Evolutionary conservation across 2,797 vertebrate genomes (phyloP).

Genomic region (Holocentrus rufus): DNA sequence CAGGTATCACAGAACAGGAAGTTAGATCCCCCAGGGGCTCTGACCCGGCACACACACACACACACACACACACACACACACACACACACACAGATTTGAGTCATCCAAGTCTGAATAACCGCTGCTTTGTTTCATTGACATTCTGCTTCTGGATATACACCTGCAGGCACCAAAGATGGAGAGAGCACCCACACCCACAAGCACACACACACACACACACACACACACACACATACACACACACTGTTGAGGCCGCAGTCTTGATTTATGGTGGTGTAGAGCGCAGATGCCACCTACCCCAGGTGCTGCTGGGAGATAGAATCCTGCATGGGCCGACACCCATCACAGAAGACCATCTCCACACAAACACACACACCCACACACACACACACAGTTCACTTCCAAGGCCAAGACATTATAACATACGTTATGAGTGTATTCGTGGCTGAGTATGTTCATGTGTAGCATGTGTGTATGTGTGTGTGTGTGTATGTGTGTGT

Average conservation of each 20-base stretch:
- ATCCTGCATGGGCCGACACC: constrained; percentile 56
- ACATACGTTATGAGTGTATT: constrained; percentile 54
- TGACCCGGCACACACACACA: constrained; percentile 69
- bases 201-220: constrained; percentile 24
- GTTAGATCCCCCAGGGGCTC: constrained; percentile 84
- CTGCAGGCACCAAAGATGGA: constrained; percentile 63
- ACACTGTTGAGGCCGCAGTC: constrained; percentile 52
- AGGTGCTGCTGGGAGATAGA: constrained; percentile 74
- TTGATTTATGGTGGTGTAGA: constrained; percentile 71
- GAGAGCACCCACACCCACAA: constrained; percentile 27
- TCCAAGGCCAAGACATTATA: constrained; percentile 53
- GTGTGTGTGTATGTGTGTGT: not conserved
- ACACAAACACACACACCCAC: constrained; percentile 11
- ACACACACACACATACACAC: constrained; percentile 20
- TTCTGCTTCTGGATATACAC: constrained; percentile 63
- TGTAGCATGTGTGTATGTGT: not conserved
- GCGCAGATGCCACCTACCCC: constrained; percentile 61
- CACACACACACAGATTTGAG: constrained; percentile 49
- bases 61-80: constrained; percentile 15
- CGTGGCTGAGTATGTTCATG: constrained; percentile 44
- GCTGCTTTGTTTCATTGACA: constrained; percentile 87
- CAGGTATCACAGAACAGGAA: constrained; percentile 87
- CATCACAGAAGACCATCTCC: constrained; percentile 42
- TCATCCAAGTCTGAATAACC: constrained; percentile 84
- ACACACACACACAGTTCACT: constrained; percentile 19